Evolutionary conservation across 2,888 invertebrate species (phyloP).

Genomic region (Hirtodrosophila histrioides): DNA sequence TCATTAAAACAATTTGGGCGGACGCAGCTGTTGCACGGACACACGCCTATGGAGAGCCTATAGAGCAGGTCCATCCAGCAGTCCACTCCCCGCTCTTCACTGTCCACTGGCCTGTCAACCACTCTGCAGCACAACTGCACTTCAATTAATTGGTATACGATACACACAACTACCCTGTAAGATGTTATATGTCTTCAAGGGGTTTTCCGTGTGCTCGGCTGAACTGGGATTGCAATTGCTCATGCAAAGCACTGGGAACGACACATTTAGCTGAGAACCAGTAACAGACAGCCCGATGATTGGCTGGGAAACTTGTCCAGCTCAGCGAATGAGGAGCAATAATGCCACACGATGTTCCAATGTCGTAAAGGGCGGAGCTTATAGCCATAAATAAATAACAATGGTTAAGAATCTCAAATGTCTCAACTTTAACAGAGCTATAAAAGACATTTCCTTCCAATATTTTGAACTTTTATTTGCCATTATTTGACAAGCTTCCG

Average conservation of each 20-base stretch:
- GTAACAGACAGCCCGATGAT: conserved; percentile 39
- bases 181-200: conserved; percentile 27
- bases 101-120: conserved; percentile 33
- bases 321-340: conserved; percentile 35
- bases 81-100: too few species aligned
- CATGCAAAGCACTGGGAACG: conserved; percentile 31
- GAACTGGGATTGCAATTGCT: conserved; percentile 24
- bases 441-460: too few species aligned
- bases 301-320: conserved; percentile 47
- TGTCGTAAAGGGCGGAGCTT: conserved; percentile 41
- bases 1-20: conserved; percentile 77
- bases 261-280: conserved; percentile 11
- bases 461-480: too few species aligned
- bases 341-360: conserved; percentile 20
- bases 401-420: not conserved
- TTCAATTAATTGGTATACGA: conserved; percentile 54
- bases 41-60: conserved; percentile 24
- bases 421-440: too few species aligned
- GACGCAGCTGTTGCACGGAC: conserved; percentile 61
- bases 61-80: conserved; percentile 26
- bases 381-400: conserved; percentile 1
- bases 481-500: too few species aligned
- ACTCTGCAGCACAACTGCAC: conserved; percentile 48
- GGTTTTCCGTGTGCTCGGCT: conserved; percentile 26
- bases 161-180: conserved; percentile 37